Evolutionary conservation across 2,113 vertebrate genomes (phyloP), one percentile per base, ranked within the genome.

Genomic region (Xerus inauris): DNA sequence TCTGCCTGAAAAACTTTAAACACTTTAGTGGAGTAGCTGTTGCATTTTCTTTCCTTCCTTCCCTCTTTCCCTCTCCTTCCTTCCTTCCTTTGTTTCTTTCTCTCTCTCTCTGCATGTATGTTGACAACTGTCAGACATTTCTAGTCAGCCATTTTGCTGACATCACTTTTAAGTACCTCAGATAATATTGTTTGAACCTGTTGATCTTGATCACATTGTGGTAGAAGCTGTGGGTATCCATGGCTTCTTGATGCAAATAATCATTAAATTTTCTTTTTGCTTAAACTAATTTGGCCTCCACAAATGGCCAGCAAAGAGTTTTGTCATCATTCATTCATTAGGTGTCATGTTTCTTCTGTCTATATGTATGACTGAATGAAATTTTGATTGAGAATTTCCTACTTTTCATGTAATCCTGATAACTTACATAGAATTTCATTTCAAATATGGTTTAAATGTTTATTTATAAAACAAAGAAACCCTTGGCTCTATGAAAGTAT

Each of bases 211-310:
- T 77, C 73, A 83, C 49, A n/a, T 69, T 87, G 30, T 91, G 59
- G 38, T 57, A 91, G 42, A 87, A 54, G 5, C 51, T 54, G 1
- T 65, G 8, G 69, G 49, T 76, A 87, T 72, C 51, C 22, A 19
- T 87, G 38, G 28, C 38, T 93, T 93, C n/a, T 69, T 91, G 38
- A 89, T 76, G 77, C 57, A 93, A 42, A 57, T 49, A 91, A 64
- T 71, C 24, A 83, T 77, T 81, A 71, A 81, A 81, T 94, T 92
- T 92, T 32, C 67, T 24, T 92, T 88, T 92, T 69, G 65, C 73
- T 81, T 75, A 80, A 80, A 67, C 28, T 75, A 64, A 38, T 87
- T 76, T 86, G n/a, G 2, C 32, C 13, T 76, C 45, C 26, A 89
- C 49, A 5, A 81, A n/a, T 75, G 71, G 5, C 22, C 90, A 17